Base-by-base conservation (phyloP, 2,797 vertebrate genomes). In the Lemur catta region DNA sequence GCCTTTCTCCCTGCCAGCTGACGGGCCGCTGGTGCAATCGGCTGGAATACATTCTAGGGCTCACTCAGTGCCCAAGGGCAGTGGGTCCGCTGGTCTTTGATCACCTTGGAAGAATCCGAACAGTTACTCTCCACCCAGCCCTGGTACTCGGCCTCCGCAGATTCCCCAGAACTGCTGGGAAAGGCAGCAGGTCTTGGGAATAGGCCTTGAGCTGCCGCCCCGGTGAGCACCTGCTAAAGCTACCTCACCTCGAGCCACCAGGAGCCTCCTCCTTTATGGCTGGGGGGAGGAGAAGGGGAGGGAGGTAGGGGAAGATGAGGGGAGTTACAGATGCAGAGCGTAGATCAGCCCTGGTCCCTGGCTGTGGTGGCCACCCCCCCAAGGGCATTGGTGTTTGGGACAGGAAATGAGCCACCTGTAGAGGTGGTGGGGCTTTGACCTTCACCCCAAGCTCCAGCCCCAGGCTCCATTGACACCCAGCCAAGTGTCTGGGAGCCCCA, bases 381-480 rank as follows among this genome's bases (percentile, higher is more conserved):
- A 71, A 59, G 78, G 69, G 57, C 91, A 81, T 97, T 85, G 41
- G 95, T 94, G 93, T 84, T 85, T 7, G 97, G 84, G 98, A 98
- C 97, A 98, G 99, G 99, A 99, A 99, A 98, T 98, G 98, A 99
- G 98, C 99, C 99, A 99, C 99, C 99, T 99, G 99, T 99, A 99
- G 99, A 98, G 99, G 98, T 98, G 99, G 99, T 99, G 97, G 98
- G 98, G 98, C 99, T 99, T 99, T 99, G 99, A 99, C 99, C 99
- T 99, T 99, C 99, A 99, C 99, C 98, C 98, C 98, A 95, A 98
- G 97, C 96, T 97, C 96, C 97, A 98, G 98, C 98, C 98, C 96
- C 98, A 98, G 98, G 98, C 97, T 98, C 98, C 98, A 98, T 98
- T 99, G 99, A 99, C 98, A 97, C 94, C 96, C 97, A 71, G 97